These are phyloP conservation scores for Listronotus oregonensis DNA, from an alignment of 1,140 invertebrate genomes.

Conservation along the genomic window DNA sequence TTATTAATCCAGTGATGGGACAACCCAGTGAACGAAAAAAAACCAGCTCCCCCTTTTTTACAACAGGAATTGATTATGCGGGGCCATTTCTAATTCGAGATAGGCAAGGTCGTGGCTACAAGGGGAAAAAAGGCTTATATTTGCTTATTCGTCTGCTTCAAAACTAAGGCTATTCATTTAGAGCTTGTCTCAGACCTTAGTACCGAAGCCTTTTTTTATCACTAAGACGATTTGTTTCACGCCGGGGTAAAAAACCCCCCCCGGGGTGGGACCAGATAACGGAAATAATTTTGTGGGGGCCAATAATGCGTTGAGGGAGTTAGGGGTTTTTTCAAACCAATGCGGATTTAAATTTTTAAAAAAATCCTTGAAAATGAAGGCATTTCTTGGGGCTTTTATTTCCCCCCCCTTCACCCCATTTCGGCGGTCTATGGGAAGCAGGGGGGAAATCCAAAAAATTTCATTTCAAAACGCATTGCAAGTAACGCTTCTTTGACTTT, in stretches of 20 bases:
- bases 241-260: slow-evolving; percentile 4
- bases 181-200: no score
- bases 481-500: no score
- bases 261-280: slow-evolving; percentile 18
- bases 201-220: no score
- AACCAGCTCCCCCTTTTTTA: no score
- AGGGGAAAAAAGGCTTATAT: no score
- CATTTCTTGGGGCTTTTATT: neutral
- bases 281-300: slow-evolving; percentile 24
- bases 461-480: no score
- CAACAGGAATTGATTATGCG: slow-evolving; percentile 3
- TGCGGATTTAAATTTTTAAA: neutral
- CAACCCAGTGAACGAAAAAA: neutral
- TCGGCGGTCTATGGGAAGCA: no score
- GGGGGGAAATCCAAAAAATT: no score
- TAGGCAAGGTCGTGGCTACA: no score
- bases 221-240: slow-evolving; percentile 9
- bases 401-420: no score
- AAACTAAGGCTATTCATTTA: neutral
- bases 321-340: slow-evolving; percentile 1
- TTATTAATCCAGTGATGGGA: no score
- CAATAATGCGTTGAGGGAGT: slow-evolving; percentile 13
- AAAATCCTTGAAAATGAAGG: slow-evolving; percentile 1
- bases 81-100: neutral
- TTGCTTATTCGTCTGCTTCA: no score